A percentile compares a stretch with the other conserved stretches of the same genome.
phyloP scores from a whole-genome alignment of 2,113 vertebrate species.

The Scophthalmus maximus region DNA sequence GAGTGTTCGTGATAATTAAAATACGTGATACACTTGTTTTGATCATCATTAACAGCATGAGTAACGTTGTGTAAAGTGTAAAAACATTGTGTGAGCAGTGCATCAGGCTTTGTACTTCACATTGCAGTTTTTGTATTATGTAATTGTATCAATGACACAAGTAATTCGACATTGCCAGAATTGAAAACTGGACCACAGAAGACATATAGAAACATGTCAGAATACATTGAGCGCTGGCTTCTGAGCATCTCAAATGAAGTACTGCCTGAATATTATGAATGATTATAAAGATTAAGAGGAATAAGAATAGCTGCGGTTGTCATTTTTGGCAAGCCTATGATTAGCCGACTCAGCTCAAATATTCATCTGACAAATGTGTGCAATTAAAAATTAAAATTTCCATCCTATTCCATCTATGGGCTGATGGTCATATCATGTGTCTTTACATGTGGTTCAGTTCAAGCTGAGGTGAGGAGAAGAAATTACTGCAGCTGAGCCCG shows the following conservation, averaged over 20 bases:
- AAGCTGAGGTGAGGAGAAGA: constrained; percentile 1
- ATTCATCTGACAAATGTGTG: constrained; percentile 63
- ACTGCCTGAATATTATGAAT: constrained; percentile 39
- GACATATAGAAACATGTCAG: constrained; percentile 1
- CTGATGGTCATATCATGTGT: constrained; percentile 14
- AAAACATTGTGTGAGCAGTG: not conserved
- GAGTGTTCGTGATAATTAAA: constrained; percentile 18
- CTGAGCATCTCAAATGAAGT: constrained; percentile 29
- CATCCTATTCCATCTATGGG: constrained; percentile 42
- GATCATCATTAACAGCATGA: not conserved
- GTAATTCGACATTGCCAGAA: constrained; percentile 7
- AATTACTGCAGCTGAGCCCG: not conserved
- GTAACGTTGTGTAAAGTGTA: not conserved
- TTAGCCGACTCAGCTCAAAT: constrained; percentile 44
- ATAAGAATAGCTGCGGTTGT: constrained; percentile 63
- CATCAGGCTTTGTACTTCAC: not conserved
- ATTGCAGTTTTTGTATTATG: not conserved
- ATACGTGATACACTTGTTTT: not conserved
- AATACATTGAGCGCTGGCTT: no score
- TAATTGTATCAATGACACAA: not conserved
- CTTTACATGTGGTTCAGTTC: not conserved
- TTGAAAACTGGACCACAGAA: not conserved
- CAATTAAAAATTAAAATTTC: constrained; percentile 73
- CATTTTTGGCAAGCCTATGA: constrained; percentile 52
- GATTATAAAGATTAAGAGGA: constrained; percentile 53